Base-by-base conservation (phyloP, 2,797 vertebrate species). In the Geotria australis region DNA sequence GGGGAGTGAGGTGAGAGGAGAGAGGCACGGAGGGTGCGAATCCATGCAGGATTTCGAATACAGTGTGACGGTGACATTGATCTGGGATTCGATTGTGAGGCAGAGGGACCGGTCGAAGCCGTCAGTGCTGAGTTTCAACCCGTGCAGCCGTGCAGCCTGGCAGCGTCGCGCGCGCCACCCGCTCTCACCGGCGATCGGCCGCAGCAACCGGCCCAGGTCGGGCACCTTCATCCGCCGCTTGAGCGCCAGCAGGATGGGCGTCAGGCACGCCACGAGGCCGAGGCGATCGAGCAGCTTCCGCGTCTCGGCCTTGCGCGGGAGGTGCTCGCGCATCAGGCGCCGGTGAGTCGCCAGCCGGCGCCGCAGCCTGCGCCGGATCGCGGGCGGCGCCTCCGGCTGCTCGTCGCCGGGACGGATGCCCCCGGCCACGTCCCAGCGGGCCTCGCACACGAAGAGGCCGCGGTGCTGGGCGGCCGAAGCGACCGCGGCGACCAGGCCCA, bases 181-280 rank as follows among this genome's bases (percentile, higher is more conserved):
- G n/a, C 3, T 57, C 60, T 63, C 69, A 75, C 71, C 72, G 62
- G 70, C 72, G 64, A 74, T 72, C 7, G 71, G 61, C 2, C 65
- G 70, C 58, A 77, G 68, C 61, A 68, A 61, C 45, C 65, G 65
- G 61, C 47, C 71, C 60, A 76, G 60, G 65, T 73, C 70, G 38
- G 71, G 73, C 48, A 73, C 67, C 66, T 72, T 70, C 70, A 73
- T 70, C 62, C 71, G 77, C 62, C 66, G 74, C 68, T 70, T 73
- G 61, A 77, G 64, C 46, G 63, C 64, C 13, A 72, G 59, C 60
- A 78, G 64, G 59, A 77, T 67, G 3, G 70, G 74, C 60, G 68
- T 66, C 2, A 73, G 65, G 63, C 76, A 76, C 15, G 67, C 66
- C 60, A 74, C 70, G 60, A 77, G 63, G 57, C 68, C 69, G n/a